phyloP scores from a whole-genome alignment of 1,140 invertebrate species.

The silkworm (Bombyx mori) region DNA sequence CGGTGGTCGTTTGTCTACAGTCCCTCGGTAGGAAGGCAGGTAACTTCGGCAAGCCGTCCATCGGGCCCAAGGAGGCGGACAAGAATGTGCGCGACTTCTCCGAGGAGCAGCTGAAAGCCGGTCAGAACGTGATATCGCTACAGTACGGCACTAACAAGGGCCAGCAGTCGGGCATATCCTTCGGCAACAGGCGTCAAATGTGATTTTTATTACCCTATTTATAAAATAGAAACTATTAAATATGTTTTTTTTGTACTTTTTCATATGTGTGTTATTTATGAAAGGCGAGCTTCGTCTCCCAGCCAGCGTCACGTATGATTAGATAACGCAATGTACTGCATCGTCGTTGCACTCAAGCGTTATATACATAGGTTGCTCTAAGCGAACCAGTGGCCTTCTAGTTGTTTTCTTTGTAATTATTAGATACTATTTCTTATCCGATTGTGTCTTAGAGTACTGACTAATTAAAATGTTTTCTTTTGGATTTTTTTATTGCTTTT shows the following conservation, averaged over 20 bases:
- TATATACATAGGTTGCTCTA: no score
- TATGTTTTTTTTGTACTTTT: conserved; percentile 35
- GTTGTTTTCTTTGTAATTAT: no score
- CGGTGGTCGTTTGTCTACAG: conserved; percentile 94
- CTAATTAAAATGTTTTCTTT: no score
- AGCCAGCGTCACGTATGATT: conserved; percentile 14
- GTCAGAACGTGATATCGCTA: conserved; percentile 91
- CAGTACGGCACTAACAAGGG: conserved; percentile 96
- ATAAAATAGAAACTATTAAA: conserved; percentile 29
- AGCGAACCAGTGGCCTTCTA: no score
- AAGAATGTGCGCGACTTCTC: conserved; percentile 90
- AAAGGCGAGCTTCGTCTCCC: conserved; percentile 18
- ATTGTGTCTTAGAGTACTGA: no score
- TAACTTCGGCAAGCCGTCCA: conserved; percentile 88
- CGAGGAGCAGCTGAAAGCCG: conserved; percentile 92
- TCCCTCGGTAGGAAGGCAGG: conserved; percentile 94
- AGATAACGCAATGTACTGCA: conserved; percentile 2
- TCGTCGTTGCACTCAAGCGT: no score
- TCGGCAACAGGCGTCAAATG: conserved; percentile 95
- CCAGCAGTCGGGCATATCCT: conserved; percentile 93
- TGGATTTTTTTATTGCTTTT: no score
- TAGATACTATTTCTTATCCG: no score
- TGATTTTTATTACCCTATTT: conserved; percentile 64
- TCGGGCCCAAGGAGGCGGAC: conserved; percentile 94
- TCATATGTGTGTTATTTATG: conserved; percentile 22